Evolutionary conservation across 2,113 vertebrate species (phyloP), one percentile per base, ranked within the genome.

Genomic region (Coryphaenoides rupestris): DNA sequence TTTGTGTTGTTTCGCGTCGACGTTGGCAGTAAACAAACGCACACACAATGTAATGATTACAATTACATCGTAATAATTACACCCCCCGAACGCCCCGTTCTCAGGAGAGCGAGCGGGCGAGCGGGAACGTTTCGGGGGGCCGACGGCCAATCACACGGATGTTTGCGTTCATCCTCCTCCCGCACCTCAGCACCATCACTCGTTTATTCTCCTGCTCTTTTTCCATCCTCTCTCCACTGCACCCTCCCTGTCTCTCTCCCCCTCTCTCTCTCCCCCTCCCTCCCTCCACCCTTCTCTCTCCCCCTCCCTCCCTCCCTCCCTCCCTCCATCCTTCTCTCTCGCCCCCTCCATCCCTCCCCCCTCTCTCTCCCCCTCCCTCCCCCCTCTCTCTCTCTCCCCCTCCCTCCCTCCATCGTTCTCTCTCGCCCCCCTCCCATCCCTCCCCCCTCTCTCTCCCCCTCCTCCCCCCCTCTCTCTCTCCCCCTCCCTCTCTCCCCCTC

Each of bases 391-490:
- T 2, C 65, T 69, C 72, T 80, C 73, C n/a, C 64, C 75, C 77
- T 3, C 63, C 69, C 72, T 80, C 72, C 63, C 74, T 78, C 19
- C 73, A 58, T 75, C 70, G 72, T 78, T 70, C 54, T 52, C 61
- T 54, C 55, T 2, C 64, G 61, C 53, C 33, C 13, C 2, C 9
- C 2, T 40, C 33, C 33, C 33, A 40, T 72, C 75, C 50, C 60
- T 79, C 63, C 68, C 79, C 63, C 68, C 79, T 69, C 71, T 70
- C 75, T 56, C 84, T 80, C 78, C 78, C 77, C 77, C 68, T 61
- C 68, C 63, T 73, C 64, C 50, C 50, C 58, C 54, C 55, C 5
- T 33, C 28, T 33, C 28, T 2, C 65, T 69, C 72, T 80, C 73
- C n/a, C 64, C 75, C 77, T 3, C 63, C 69, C 72, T 80, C 72